Percentiles rank a stretch among this genome's conserved stretches.
phyloP scores from a whole-genome alignment of 1,140 invertebrate genomes.

The Mya arenaria region DNA sequence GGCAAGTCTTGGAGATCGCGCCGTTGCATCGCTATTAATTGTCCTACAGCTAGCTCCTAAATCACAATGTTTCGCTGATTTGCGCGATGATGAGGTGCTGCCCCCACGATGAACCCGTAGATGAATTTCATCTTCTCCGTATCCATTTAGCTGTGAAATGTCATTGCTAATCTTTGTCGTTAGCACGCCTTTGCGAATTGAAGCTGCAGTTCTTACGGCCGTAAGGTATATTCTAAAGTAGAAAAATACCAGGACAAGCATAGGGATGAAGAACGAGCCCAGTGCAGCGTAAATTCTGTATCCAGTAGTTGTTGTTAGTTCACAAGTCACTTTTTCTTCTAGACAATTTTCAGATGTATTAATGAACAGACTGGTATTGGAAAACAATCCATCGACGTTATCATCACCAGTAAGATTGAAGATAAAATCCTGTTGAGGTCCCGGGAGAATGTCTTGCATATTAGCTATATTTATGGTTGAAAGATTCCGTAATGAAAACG shows the following conservation, averaged over 20 bases:
- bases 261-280: constrained; percentile 97
- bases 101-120: constrained; percentile 93
- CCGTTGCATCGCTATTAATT: background rate
- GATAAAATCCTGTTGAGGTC: background rate
- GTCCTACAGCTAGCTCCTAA: background rate
- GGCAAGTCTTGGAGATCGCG: background rate
- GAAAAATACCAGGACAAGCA: constrained; percentile 98
- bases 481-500: constrained; percentile 1
- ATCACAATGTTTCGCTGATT: background rate
- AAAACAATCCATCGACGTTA: constrained; percentile 19
- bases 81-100: background rate
- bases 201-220: constrained; percentile 93
- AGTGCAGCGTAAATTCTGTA: constrained; percentile 97
- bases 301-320: constrained; percentile 93
- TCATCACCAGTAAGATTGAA: constrained; percentile 15
- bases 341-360: constrained; percentile 35
- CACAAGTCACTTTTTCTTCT: constrained; percentile 83
- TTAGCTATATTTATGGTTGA: constrained; percentile 27
- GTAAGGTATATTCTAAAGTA: constrained; percentile 97
- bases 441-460: constrained; percentile 14
- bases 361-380: too few species aligned
- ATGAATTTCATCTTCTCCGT: constrained; percentile 92
- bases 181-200: constrained; percentile 91
- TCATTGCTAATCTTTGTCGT: constrained; percentile 87
- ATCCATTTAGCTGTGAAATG: constrained; percentile 76